Evolutionary conservation across 2,113 vertebrate genomes (phyloP).

Genomic region (Macrotis lagotis): DNA sequence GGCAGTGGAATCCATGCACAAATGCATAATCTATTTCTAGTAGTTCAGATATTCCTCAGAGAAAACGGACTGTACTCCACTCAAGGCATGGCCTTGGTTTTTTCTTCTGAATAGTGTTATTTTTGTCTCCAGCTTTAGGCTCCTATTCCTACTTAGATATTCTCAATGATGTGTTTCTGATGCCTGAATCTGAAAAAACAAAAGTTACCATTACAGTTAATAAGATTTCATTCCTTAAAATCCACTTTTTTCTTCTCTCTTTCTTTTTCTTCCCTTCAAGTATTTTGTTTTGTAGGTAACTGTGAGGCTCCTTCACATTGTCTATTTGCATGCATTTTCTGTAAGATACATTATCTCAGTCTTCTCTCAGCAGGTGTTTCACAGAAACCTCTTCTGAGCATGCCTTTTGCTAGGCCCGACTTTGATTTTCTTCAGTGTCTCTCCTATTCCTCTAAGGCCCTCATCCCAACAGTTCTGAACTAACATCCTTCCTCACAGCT

Average conservation of each 20-base stretch:
- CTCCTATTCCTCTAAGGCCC: slow-evolving; percentile 43
- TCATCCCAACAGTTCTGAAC: slow-evolving; percentile 57
- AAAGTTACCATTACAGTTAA: neutral
- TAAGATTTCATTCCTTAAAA: slow-evolving; percentile 37
- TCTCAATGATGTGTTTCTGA: neutral
- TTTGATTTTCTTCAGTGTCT: slow-evolving; percentile 47
- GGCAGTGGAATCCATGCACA: neutral
- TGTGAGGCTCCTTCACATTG: slow-evolving; percentile 33
- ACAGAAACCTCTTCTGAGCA: slow-evolving; percentile 35
- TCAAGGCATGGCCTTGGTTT: neutral
- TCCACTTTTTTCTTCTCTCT: neutral
- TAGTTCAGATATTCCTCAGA: neutral
- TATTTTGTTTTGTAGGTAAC: neutral
- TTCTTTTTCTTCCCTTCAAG: slow-evolving; percentile 7
- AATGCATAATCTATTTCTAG: slow-evolving; percentile 42
- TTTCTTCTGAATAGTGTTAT: neutral
- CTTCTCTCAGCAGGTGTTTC: slow-evolving; percentile 1
- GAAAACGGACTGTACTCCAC: neutral
- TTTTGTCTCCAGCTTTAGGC: slow-evolving; percentile 29
- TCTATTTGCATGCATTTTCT: neutral
- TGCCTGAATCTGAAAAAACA: slow-evolving; percentile 12
- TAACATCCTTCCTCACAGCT: slow-evolving; percentile 28
- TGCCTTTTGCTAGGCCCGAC: slow-evolving; percentile 30
- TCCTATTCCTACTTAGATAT: neutral
- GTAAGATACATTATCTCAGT: neutral